Evolutionary conservation across 2,113 vertebrate genomes (phyloP).

Genomic region (Megaptera novaeangliae): DNA sequence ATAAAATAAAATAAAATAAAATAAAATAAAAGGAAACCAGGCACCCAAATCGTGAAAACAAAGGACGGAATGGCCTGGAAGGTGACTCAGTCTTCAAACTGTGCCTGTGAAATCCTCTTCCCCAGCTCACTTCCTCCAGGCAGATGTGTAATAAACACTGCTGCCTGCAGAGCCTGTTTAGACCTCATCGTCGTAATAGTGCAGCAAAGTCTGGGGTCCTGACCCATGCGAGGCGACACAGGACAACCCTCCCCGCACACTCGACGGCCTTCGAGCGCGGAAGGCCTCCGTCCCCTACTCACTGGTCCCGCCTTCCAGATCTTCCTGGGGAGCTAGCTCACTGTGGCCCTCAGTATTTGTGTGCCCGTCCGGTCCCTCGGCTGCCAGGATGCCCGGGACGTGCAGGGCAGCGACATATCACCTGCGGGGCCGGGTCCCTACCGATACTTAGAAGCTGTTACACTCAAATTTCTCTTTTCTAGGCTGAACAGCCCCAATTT

Average conservation of each 20-base stretch:
- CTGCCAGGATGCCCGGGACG: not conserved
- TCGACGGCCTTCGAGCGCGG: not conserved
- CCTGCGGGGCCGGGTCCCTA: not conserved
- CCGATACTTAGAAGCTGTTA: not conserved
- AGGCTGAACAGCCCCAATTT: not conserved
- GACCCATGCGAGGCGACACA: not conserved
- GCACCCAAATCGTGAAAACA: not conserved
- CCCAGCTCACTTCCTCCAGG: not conserved
- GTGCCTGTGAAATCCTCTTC: not conserved
- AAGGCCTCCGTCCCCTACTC: fast-evolving
- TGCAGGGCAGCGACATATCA: fast-evolving
- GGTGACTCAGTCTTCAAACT: not conserved
- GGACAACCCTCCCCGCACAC: fast-evolving
- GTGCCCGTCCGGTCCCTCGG: fast-evolving
- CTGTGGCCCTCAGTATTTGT: not conserved
- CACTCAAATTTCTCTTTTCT: not conserved
- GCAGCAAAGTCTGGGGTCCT: not conserved
- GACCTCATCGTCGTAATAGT: not conserved
- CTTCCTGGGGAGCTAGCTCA: not conserved
- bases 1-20: too few relatives aligned
- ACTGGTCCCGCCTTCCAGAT: not conserved
- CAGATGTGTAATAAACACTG: not conserved
- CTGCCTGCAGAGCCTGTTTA: not conserved
- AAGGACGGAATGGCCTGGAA: not conserved
- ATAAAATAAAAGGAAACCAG: not conserved